Conservation (phyloP, 2,797 vertebrate genomes). For the Chloroceryle amazona region DNA sequence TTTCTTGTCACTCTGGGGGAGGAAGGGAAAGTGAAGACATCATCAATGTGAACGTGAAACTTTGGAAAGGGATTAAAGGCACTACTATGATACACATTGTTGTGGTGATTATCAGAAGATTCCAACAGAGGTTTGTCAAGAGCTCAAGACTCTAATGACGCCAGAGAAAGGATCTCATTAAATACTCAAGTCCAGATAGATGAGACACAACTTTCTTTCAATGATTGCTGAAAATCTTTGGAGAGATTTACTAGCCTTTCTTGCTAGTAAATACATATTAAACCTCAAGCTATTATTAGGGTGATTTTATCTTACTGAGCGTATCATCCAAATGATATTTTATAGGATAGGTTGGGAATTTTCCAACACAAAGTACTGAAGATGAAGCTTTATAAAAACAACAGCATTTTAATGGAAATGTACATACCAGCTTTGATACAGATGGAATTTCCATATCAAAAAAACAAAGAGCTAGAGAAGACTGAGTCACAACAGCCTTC, state of each 20-base stretch:
- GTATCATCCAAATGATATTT: not conserved
- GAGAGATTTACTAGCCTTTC: not conserved
- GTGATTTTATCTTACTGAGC: not conserved
- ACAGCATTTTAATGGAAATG: not conserved
- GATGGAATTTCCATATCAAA: slow-evolving; percentile 18
- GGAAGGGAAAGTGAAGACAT: not conserved
- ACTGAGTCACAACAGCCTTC: not conserved
- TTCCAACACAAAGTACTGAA: slow-evolving; percentile 20
- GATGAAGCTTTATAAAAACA: slow-evolving; percentile 1
- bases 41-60: not conserved
- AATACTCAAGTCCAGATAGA: not conserved
- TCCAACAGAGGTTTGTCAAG: not conserved
- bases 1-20: not conserved
- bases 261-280: not conserved
- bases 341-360: not conserved
- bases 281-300: not conserved
- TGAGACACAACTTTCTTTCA: not conserved
- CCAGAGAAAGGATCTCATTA: not conserved
- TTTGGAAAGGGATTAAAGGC: slow-evolving; percentile 10
- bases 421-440: slow-evolving; percentile 22
- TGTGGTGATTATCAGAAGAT: not conserved
- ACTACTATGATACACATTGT: not conserved
- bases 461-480: not conserved
- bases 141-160: not conserved
- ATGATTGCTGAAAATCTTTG: not conserved